These are phyloP conservation scores for Sycophila texana DNA, from an alignment of 2,888 invertebrate genomes.

Conservation along the genomic window DNA sequence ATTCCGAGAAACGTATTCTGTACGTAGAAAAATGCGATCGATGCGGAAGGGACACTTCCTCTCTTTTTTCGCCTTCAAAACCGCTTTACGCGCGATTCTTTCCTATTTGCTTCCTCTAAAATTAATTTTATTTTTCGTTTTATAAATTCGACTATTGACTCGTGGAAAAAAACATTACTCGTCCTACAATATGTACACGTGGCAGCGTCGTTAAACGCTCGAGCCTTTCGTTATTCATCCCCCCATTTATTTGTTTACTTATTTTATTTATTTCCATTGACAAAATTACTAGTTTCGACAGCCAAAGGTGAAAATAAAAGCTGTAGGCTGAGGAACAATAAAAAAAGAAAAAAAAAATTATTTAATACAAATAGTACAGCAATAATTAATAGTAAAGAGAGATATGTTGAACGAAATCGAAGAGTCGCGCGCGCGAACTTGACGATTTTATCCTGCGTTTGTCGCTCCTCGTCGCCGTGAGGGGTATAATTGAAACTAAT, in stretches of 20 bases:
- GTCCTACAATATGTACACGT: constrained; percentile 53
- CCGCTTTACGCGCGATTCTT: background rate
- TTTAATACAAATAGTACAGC: background rate
- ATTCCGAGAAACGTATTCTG: constrained; percentile 26
- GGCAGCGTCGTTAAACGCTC: constrained; percentile 42
- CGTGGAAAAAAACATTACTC: constrained; percentile 39
- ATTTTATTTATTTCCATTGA: background rate
- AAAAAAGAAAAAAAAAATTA: constrained; percentile 25
- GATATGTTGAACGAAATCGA: constrained; percentile 26
- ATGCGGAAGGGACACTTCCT: constrained; percentile 2
- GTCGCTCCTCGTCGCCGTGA: constrained; percentile 17
- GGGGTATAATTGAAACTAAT: constrained; percentile 42
- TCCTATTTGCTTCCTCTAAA: background rate
- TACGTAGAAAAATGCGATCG: constrained; percentile 42
- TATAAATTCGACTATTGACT: constrained; percentile 55
- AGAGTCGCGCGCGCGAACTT: constrained; percentile 8
- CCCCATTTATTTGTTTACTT: background rate
- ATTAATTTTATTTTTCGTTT: constrained; percentile 28
- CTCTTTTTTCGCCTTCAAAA: constrained; percentile 14
- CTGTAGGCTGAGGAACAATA: constrained; percentile 25
- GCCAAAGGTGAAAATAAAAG: constrained; percentile 24
- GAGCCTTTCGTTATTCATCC: constrained; percentile 46
- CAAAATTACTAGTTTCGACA: constrained; percentile 35
- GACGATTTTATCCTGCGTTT: background rate
- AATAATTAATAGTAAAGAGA: constrained; percentile 24